Percentiles rank a stretch among this genome's conserved stretches.
phyloP scores from a whole-genome alignment of 2,888 invertebrate genomes.

The Calameuta filiformis region DNA sequence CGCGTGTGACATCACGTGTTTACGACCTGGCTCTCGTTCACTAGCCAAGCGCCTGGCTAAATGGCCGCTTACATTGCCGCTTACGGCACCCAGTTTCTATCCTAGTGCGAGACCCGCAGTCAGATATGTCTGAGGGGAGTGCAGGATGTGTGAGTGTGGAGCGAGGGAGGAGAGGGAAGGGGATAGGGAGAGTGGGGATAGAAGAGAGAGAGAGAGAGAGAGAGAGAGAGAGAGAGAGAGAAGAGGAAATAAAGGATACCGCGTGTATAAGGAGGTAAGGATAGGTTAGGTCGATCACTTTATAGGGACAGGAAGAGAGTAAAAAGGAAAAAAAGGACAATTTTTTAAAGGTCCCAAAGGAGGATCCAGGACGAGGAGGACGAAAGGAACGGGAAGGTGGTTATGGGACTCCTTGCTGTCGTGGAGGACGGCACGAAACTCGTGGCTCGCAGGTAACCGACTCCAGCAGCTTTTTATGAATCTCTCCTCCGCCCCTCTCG shows the following conservation, averaged over 20 bases:
- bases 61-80: conserved; percentile 15
- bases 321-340: conserved; percentile 6
- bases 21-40: conserved; percentile 33
- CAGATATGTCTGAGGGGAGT: conserved; percentile 4
- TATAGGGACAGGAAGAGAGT: background rate
- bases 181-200: background rate
- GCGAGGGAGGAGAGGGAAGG: conserved; percentile 1
- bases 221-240: background rate
- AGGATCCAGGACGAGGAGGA: background rate
- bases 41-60: conserved; percentile 13
- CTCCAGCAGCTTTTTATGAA: conserved; percentile 3
- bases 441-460: conserved; percentile 8
- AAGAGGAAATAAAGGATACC: background rate
- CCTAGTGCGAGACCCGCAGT: background rate
- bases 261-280: background rate
- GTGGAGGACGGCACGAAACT: conserved; percentile 1
- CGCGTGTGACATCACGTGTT: conserved; percentile 46
- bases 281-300: background rate
- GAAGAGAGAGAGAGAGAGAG: background rate
- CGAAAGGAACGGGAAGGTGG: background rate
- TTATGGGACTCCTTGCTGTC: background rate
- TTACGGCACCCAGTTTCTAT: conserved; percentile 1
- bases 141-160: background rate
- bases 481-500: conserved; percentile 21
- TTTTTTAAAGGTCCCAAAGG: conserved; percentile 1